Percentiles rank a stretch among this genome's conserved stretches.
Conservation (phyloP, 2,888 invertebrate species). For the Calephelis perditalis region DNA sequence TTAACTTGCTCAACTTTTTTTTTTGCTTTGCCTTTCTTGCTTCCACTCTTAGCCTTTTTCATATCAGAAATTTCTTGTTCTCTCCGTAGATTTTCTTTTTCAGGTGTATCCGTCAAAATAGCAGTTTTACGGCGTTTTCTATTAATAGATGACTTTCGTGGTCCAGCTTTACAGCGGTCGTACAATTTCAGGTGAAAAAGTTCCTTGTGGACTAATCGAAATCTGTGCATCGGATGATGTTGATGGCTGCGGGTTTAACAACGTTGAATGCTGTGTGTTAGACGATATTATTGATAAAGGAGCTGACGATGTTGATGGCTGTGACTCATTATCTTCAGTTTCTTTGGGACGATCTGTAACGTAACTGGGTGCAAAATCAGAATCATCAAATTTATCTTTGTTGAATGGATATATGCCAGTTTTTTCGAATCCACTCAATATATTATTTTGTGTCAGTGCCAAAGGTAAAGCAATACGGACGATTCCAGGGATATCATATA, state of each 20-base stretch:
- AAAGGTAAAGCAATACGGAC: too few species aligned
- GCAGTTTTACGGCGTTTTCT: constrained; percentile 15
- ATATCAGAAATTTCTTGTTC: constrained; percentile 13
- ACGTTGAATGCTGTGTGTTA: too few species aligned
- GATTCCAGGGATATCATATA: too few species aligned
- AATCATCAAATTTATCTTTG: constrained; percentile 12
- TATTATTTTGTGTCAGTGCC: constrained; percentile 2
- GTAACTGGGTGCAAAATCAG: constrained; percentile 13
- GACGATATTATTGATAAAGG: too few species aligned
- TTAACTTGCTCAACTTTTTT: constrained; percentile 12
- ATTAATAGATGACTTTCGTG: not conserved
- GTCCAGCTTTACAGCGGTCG: too few species aligned
- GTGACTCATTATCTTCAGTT: constrained; percentile 14
- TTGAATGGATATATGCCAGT: constrained; percentile 12
- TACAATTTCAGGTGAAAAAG: not conserved
- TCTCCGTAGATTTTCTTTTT: constrained; percentile 17
- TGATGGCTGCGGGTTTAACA: too few species aligned
- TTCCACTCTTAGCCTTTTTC: constrained; percentile 13
- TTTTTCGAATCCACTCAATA: constrained; percentile 13
- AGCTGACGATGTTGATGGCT: constrained; percentile 13
- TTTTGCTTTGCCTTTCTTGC: constrained; percentile 16
- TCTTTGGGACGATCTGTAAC: constrained; percentile 15
- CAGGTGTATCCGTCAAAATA: constrained; percentile 18
- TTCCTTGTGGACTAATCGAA: too few species aligned
- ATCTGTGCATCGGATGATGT: too few species aligned